Evolutionary conservation across 92 coral and sea anemone genomes (phyloP).

Genomic region (Plumapathes pennacea): DNA sequence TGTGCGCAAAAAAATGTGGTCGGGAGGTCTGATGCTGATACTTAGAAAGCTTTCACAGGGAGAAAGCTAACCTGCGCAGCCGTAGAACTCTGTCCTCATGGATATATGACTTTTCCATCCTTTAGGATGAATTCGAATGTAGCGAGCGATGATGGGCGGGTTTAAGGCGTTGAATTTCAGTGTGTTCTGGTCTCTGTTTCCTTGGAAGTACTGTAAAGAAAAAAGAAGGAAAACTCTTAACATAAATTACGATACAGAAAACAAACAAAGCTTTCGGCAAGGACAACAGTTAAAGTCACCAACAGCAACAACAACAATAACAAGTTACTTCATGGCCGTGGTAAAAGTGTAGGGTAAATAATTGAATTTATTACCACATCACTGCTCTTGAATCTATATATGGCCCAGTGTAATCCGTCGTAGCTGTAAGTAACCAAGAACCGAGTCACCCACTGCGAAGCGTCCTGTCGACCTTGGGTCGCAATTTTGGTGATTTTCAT

Average conservation of each 20-base stretch:
- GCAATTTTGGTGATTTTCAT: constrained; percentile 50
- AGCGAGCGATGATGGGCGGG: constrained; percentile 54
- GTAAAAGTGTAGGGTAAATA: no score
- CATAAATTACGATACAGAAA: no score
- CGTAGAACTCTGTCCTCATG: constrained; percentile 58
- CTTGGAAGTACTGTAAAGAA: constrained; percentile 48
- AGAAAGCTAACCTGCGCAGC: no score
- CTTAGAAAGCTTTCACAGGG: no score
- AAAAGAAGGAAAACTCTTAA: no score
- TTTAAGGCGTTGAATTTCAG: constrained; percentile 38
- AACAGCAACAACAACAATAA: no score
- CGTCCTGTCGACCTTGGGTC: constrained; percentile 59
- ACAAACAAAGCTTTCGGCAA: no score
- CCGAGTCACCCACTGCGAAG: constrained; percentile 46
- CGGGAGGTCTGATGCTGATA: no score
- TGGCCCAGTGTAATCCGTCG: constrained; percentile 66
- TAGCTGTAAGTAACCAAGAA: constrained; percentile 48
- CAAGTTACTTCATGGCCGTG: no score
- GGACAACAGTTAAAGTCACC: no score
- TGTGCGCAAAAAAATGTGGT: no score
- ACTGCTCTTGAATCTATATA: constrained; percentile 47
- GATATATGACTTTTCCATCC: constrained; percentile 59
- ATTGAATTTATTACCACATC: constrained; percentile 44
- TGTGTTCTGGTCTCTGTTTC: constrained; percentile 50
- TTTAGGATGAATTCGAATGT: constrained; percentile 36